phyloP scores from a whole-genome alignment of 1,140 invertebrate species.

The Drosophila melanica region DNA sequence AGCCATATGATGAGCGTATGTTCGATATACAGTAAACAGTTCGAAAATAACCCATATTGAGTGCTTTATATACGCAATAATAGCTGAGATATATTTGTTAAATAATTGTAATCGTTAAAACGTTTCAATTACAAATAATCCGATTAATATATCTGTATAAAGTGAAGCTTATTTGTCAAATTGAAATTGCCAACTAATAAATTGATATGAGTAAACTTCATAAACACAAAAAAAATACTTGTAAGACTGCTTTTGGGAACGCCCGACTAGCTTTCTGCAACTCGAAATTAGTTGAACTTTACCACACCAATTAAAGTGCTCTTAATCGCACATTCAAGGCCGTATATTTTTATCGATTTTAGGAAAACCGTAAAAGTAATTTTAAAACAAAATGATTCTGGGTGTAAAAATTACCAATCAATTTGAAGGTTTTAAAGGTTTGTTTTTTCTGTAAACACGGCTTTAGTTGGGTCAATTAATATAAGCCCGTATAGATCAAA shows the following conservation, averaged over 20 bases:
- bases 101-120: not conserved
- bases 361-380: slow-evolving; percentile 15
- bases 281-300: no score
- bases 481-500: slow-evolving; percentile 1
- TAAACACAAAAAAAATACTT: no score
- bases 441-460: slow-evolving; percentile 34
- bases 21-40: slow-evolving; percentile 26
- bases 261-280: no score
- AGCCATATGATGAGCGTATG: slow-evolving; percentile 54
- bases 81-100: slow-evolving; percentile 1
- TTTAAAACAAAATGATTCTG: no score
- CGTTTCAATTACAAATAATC: not conserved
- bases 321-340: no score
- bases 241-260: no score
- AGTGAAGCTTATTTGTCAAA: slow-evolving; percentile 1
- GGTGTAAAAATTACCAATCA: slow-evolving; percentile 25
- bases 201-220: not conserved
- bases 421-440: slow-evolving; percentile 20
- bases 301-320: no score
- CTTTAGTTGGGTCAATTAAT: slow-evolving; percentile 17
- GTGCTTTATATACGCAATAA: not conserved
- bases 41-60: not conserved
- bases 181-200: not conserved
- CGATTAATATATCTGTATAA: not conserved
- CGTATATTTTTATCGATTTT: slow-evolving; percentile 1